Base-by-base conservation (phyloP, 2,888 invertebrate species). In the Phanerotoma sp. region DNA sequence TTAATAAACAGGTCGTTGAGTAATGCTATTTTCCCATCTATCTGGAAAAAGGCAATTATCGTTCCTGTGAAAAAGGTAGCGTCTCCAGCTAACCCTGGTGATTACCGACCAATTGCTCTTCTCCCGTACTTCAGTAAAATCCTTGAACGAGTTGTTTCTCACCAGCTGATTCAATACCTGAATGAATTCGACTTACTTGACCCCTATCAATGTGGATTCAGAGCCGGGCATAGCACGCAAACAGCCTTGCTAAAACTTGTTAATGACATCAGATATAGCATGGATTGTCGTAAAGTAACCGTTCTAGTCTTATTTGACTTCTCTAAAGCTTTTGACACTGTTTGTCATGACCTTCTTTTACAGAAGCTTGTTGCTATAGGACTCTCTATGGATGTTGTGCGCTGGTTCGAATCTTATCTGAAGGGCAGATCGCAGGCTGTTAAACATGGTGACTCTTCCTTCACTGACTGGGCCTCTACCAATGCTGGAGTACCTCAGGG, bases 281-380 rank as follows among this genome's bases (percentile, higher is more conserved):
- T 56, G 13, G 58, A 61, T 38, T 7, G 52, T 3, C 38, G 52
- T 3, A 25, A 58, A 7, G 28, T 50, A 9, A 44, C 53, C 4
- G 16, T 54, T n/a, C 46, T 49, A 0, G 37, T 58, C 3, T 58
- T 63, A 28, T 48, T 62, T 37, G 62, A 63, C 13, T 46, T 58
- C 22, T 58, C 48, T 18, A 49, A 60, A 21, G 60, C 61, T 5
- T 61, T 62, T 48, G 62, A 61, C 30, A 61, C 58, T 9, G 40
- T 63, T 3, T 44, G 55, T 18, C 49, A 48, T 18, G 7, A 37
- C n/a, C 40, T 35, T 9, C 44, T 63, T 4, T 15, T 59, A 3
- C 16, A 42, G 3, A 55, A 50, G 57, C 16, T 51, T 30, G 32
- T 30, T 15, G 33, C 5, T 10, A 21, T 37, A 42, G 25, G 61